Evolutionary conservation across 2,797 vertebrate species (phyloP), one percentile per base, ranked within the genome.

Genomic region (Mormyrops attenuatus): DNA sequence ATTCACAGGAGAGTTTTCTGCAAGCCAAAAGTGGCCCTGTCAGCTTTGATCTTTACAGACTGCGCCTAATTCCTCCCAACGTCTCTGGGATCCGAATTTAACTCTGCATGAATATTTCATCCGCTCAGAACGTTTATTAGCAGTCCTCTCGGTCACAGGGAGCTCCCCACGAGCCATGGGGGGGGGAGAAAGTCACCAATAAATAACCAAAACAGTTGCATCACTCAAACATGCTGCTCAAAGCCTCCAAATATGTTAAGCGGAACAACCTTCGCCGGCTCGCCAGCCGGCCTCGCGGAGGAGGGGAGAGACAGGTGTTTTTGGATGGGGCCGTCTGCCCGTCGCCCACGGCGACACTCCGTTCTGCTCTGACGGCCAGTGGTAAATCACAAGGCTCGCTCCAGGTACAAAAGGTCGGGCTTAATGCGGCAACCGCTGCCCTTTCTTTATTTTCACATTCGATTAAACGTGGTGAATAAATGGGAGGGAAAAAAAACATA

Each of bases 101-200:
- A 94, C 93, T 94, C 92, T 22, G 90, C 91, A 94, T 95, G 94
- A 95, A 95, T 96, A 95, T 95, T 95, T 95, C 92, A 95, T 95
- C 90, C 80, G 38, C 88, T 94, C 91, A 93, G 94, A 94, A 93
- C 91, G 85, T 95, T 95, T 95, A 95, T 95, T 95, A 94, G 92
- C 90, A 91, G 90, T 94, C 93, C 93, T 44, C 49, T 47, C 38
- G n/a, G 88, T 89, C 53, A 26, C 38, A 11, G 60, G 85, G 63
- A 80, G 85, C 11, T 89, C 85, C 84, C 88, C 63, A 89, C 47
- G 53, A 89, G 53, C 38, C 50, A 7, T 15, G 80, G 47, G 50
- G 47, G 50, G 82, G n/a, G 0, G 30, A 50, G 30, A 55, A 88
- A 49, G 47, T 88, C 85, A 87, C 69, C 30, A 66, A 92, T 89